phyloP scores from a whole-genome alignment of 2,888 invertebrate species.

The Mythimna loreyi region DNA sequence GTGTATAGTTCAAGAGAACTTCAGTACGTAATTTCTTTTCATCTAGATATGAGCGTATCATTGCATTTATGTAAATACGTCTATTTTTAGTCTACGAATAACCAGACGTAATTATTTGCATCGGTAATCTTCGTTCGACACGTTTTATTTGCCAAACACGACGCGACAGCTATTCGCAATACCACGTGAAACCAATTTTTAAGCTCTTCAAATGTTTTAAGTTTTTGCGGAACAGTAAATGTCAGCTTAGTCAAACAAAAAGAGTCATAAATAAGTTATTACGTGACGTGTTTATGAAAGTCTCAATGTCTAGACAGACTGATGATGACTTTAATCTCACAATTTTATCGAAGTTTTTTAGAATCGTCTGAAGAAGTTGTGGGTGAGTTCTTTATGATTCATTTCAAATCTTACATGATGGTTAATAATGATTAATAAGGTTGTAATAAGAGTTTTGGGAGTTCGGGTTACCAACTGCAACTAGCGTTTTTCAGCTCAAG shows the following conservation, averaged over 20 bases:
- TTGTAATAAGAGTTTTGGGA: background rate
- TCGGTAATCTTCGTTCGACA: slow-evolving; percentile 14
- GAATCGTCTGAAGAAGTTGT: slow-evolving; percentile 2
- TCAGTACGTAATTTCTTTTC: background rate
- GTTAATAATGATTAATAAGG: background rate
- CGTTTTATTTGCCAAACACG: slow-evolving; percentile 26
- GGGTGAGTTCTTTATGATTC: background rate
- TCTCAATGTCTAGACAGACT: slow-evolving; percentile 24
- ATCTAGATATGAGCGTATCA: background rate
- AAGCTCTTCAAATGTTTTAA: slow-evolving; percentile 24
- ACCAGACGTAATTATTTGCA: slow-evolving; percentile 21
- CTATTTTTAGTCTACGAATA: slow-evolving; percentile 20
- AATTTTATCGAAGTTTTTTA: slow-evolving; percentile 6
- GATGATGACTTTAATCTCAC: slow-evolving; percentile 20
- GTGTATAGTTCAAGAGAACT: background rate
- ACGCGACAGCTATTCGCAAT: background rate
- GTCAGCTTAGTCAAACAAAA: slow-evolving; percentile 13
- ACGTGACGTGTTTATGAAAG: slow-evolving; percentile 14
- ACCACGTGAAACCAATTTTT: slow-evolving; percentile 8
- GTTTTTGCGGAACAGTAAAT: slow-evolving; percentile 30
- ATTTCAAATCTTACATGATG: no score
- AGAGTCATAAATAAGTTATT: slow-evolving; percentile 10
- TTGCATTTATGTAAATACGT: slow-evolving; percentile 13
- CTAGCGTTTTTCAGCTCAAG: no score
- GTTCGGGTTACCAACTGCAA: background rate